A percentile compares a stretch with the other conserved stretches of the same genome.
Conservation (phyloP, 1,140 invertebrate genomes). For the Pteromalus puparum region DNA sequence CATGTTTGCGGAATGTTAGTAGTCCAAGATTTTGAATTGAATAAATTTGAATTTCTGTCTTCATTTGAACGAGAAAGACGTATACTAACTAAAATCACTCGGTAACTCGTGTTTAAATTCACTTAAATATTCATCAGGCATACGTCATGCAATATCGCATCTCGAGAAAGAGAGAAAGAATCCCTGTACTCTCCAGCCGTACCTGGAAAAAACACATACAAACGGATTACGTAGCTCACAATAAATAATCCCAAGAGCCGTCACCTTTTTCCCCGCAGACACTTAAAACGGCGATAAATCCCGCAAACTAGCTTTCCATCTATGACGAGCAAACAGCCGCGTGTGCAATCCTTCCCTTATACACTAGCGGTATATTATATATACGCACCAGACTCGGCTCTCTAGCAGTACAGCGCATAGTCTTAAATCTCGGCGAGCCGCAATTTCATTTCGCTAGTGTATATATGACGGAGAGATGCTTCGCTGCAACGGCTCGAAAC, state of each 20-base stretch:
- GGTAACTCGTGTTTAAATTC: background rate
- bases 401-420: background rate
- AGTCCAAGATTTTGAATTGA: too few species aligned
- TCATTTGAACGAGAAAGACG: too few species aligned
- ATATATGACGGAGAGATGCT: background rate
- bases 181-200: background rate
- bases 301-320: background rate
- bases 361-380: background rate
- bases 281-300: constrained; percentile 27
- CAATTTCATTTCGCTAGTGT: constrained; percentile 1
- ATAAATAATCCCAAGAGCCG: constrained; percentile 2
- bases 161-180: too few species aligned
- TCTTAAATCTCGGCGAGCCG: background rate
- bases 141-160: too few species aligned
- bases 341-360: background rate
- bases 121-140: background rate
- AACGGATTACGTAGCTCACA: background rate
- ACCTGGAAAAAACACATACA: background rate
- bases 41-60: too few species aligned
- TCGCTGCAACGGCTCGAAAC: background rate
- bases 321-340: background rate
- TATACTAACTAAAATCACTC: too few species aligned
- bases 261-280: constrained; percentile 9
- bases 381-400: background rate
- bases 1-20: too few species aligned